A percentile compares a stretch with the other conserved stretches of the same genome.
These are phyloP conservation scores for Psammodynastes pulverulentus DNA, from an alignment of 2,113 vertebrate species.

Conservation along the genomic window DNA sequence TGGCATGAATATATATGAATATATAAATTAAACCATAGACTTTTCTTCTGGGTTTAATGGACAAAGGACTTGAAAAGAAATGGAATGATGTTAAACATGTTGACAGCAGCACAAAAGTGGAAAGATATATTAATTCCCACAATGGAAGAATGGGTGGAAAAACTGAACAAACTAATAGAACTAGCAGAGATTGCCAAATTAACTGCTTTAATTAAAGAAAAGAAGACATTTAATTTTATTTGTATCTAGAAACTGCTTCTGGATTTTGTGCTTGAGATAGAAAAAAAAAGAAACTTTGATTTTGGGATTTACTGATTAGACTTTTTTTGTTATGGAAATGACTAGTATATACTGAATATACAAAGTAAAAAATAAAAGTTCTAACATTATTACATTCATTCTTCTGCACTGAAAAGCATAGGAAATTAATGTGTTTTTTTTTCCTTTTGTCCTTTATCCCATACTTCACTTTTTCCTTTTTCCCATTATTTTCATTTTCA, in stretches of 20 bases:
- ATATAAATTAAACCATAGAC: neutral
- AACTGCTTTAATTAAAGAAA: no score
- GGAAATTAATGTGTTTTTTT: neutral
- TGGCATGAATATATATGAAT: neutral
- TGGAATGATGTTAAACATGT: neutral
- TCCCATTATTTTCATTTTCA: neutral
- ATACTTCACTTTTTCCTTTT: neutral
- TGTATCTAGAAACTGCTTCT: no score
- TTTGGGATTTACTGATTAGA: neutral
- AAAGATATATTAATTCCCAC: neutral
- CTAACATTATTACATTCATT: neutral
- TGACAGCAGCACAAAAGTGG: neutral
- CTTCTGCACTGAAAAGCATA: neutral
- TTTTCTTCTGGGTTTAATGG: neutral
- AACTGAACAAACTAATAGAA: neutral
- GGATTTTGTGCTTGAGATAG: no score
- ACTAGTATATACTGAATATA: neutral
- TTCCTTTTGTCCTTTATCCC: neutral
- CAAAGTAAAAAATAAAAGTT: neutral
- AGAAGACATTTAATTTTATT: no score
- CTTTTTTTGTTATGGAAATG: neutral
- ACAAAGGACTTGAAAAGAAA: neutral
- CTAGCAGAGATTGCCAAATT: neutral
- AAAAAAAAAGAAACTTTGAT: neutral
- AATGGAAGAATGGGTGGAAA: neutral